These are phyloP conservation scores for Prionailurus bengalensis DNA, from an alignment of 2,113 vertebrate genomes.

Conservation along the genomic window DNA sequence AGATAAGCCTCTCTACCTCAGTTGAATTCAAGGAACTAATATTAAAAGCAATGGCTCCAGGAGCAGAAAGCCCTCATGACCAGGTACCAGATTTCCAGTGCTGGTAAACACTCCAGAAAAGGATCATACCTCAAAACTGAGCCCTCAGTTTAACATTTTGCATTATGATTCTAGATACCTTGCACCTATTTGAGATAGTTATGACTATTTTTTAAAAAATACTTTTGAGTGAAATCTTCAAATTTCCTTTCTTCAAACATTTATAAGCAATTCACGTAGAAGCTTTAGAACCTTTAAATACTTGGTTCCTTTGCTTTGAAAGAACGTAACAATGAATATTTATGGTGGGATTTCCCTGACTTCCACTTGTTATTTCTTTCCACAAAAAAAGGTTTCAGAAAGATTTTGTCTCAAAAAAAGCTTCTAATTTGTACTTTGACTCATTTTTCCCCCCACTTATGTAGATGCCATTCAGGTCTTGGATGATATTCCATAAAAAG, in stretches of 20 bases:
- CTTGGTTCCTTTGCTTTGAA: neutral
- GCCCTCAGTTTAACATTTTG: neutral
- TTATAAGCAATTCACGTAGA: neutral
- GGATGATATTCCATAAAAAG: neutral
- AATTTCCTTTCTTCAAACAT: neutral
- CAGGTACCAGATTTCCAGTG: neutral
- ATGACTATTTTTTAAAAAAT: neutral
- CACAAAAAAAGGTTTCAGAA: neutral
- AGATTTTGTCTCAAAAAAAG: neutral
- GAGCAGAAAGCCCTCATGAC: neutral
- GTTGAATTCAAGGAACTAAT: neutral
- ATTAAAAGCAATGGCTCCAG: neutral
- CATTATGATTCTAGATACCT: neutral
- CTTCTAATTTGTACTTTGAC: neutral
- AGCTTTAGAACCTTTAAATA: neutral
- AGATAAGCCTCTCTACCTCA: neutral
- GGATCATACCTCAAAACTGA: neutral
- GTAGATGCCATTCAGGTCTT: neutral
- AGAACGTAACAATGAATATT: neutral
- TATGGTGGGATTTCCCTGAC: neutral
- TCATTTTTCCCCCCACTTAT: neutral
- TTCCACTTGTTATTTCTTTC: neutral
- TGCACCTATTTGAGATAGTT: neutral
- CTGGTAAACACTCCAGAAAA: neutral
- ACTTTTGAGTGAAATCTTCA: neutral